These are phyloP conservation scores for Odontocerum albicorne DNA, from an alignment of 2,888 invertebrate species.

Conservation along the genomic window DNA sequence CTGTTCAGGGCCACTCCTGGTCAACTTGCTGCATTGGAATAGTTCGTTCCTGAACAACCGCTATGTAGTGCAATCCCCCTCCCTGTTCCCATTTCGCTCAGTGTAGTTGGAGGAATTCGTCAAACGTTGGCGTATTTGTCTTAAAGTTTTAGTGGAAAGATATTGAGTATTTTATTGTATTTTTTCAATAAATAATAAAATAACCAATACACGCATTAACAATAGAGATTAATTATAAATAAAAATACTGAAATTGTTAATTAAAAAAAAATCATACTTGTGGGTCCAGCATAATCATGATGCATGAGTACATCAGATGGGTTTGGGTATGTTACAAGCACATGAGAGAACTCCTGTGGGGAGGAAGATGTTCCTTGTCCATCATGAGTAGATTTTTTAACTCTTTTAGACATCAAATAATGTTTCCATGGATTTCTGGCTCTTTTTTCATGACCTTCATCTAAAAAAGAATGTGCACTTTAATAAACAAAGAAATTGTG, in stretches of 20 bases:
- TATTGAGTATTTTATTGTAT: too few relatives aligned
- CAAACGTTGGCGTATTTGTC: too few relatives aligned
- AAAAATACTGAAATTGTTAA: background rate
- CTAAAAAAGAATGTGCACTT: constrained; percentile 5
- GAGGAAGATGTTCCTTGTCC: constrained; percentile 19
- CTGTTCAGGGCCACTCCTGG: too few relatives aligned
- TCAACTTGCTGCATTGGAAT: too few relatives aligned
- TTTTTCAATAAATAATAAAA: background rate
- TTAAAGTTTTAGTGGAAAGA: too few relatives aligned
- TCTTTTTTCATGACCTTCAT: constrained; percentile 20
- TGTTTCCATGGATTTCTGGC: constrained; percentile 13
- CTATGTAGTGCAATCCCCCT: too few relatives aligned
- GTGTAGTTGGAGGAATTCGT: too few relatives aligned
- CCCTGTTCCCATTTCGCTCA: too few relatives aligned
- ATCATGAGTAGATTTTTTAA: constrained; percentile 10
- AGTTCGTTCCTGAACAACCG: too few relatives aligned
- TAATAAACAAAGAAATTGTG: background rate
- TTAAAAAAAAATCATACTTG: background rate
- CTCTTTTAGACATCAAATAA: constrained; percentile 20
- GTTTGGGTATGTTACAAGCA: constrained; percentile 19
- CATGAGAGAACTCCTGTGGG: constrained; percentile 12
- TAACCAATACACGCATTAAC: too few relatives aligned
- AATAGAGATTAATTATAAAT: background rate
- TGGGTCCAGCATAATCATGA: constrained; percentile 26
- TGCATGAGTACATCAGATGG: constrained; percentile 27